Evolutionary conservation across 2,797 vertebrate species (phyloP).

Genomic region (Emydoidea blandingii): DNA sequence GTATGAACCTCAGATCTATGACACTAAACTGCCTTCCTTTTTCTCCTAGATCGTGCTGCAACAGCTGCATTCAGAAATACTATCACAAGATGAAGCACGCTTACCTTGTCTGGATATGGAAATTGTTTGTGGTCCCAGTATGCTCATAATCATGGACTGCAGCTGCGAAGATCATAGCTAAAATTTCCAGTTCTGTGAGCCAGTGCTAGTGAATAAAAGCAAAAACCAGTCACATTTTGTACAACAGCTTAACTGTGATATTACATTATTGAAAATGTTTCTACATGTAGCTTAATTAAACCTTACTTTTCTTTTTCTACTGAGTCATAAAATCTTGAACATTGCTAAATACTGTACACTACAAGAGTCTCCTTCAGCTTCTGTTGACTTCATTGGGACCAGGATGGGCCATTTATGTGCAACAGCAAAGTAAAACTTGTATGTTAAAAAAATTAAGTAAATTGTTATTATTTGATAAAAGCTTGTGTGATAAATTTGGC

Average conservation of each 20-base stretch:
- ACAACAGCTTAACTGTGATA: background rate
- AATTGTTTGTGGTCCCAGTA: slow-evolving; percentile 98
- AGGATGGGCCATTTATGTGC: background rate
- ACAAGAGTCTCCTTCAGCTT: background rate
- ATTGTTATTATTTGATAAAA: background rate
- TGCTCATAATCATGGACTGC: slow-evolving; percentile 98
- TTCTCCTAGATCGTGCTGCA: background rate
- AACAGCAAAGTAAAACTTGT: slow-evolving; percentile 8
- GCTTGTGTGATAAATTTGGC: background rate
- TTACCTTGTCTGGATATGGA: slow-evolving; percentile 98
- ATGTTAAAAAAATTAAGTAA: background rate
- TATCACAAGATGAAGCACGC: background rate
- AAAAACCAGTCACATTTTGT: slow-evolving; percentile 40
- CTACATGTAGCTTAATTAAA: slow-evolving; percentile 10
- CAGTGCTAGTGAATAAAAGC: slow-evolving; percentile 88
- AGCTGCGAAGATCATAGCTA: slow-evolving; percentile 98
- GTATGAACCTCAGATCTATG: background rate
- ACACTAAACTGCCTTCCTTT: background rate
- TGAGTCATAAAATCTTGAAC: background rate
- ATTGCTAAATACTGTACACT: background rate
- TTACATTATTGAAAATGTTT: background rate
- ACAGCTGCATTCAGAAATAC: background rate
- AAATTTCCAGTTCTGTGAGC: slow-evolving; percentile 98
- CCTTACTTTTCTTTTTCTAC: background rate
- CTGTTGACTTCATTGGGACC: background rate